A percentile compares a stretch with the other conserved stretches of the same genome.
phyloP scores from a whole-genome alignment of 2,113 vertebrate species.

The Podarcis raffonei region DNA sequence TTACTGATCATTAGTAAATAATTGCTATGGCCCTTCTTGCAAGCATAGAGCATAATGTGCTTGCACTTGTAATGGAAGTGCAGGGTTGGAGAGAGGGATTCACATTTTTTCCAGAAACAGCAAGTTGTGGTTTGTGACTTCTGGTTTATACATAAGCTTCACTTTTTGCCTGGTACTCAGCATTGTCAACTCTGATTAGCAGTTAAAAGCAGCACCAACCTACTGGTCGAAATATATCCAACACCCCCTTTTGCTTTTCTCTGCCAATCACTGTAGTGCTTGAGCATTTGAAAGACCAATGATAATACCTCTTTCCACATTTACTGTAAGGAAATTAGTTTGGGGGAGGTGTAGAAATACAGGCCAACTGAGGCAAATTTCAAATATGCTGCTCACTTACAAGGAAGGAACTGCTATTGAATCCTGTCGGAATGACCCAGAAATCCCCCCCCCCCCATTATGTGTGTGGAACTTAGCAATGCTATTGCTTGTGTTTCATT shows the following conservation, averaged over 20 bases:
- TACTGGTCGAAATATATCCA: background rate
- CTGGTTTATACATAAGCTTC: background rate
- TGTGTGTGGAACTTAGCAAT: background rate
- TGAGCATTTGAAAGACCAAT: background rate
- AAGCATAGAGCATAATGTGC: background rate
- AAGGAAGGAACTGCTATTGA: background rate
- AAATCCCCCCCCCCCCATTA: no score
- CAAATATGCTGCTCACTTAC: background rate
- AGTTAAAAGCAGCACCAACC: background rate
- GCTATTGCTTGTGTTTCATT: background rate
- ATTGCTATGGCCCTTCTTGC: background rate
- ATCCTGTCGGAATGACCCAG: background rate
- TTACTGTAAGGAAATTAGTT: background rate
- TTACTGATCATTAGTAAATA: background rate
- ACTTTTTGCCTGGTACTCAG: background rate
- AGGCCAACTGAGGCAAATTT: background rate
- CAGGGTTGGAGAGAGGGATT: background rate
- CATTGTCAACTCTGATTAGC: background rate
- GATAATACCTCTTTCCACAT: background rate
- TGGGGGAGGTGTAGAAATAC: background rate
- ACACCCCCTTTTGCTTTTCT: background rate
- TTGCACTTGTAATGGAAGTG: background rate
- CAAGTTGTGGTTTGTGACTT: background rate
- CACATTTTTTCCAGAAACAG: background rate
- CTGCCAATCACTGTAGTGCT: background rate